phyloP scores from a whole-genome alignment of 1,140 invertebrate genomes.

The Drosophila guanche region DNA sequence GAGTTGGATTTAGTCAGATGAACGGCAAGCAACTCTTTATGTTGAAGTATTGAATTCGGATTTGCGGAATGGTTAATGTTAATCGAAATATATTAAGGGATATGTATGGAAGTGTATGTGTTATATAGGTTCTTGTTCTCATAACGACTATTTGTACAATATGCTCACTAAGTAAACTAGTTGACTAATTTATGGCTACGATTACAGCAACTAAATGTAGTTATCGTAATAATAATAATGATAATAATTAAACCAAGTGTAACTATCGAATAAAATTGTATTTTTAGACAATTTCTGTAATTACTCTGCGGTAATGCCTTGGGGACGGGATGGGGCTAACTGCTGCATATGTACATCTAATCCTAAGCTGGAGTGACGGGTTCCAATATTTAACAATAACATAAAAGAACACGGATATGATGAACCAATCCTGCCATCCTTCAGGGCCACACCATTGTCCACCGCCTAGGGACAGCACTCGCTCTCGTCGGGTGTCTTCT shows the following conservation, averaged over 20 bases:
- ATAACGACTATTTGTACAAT: conserved; percentile 76
- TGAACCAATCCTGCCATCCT: too few relatives aligned
- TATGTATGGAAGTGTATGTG: conserved; percentile 12
- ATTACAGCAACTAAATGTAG: conserved; percentile 34
- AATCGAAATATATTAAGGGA: conserved; percentile 27
- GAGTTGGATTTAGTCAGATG: conserved; percentile 8
- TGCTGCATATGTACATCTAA: background rate
- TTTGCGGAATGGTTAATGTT: conserved; percentile 23
- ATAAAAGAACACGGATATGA: background rate
- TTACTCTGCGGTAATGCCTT: conserved; percentile 52
- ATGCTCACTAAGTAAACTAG: conserved; percentile 76
- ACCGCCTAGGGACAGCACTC: conserved; percentile 58
- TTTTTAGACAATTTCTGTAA: conserved; percentile 59
- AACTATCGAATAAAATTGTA: conserved; percentile 70
- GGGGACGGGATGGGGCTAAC: conserved; percentile 30
- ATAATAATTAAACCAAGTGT: conserved; percentile 45
- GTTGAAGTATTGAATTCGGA: conserved; percentile 53
- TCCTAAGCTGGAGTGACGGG: conserved; percentile 14
- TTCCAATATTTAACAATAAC: background rate
- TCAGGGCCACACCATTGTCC: background rate
- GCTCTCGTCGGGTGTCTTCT: conserved; percentile 61
- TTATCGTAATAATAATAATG: too few relatives aligned
- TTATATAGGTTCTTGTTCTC: conserved; percentile 67
- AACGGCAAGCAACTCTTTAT: conserved; percentile 35
- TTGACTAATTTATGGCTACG: conserved; percentile 74